Conservation (phyloP, 2,888 invertebrate species). For the Chymomyza fuscimana region DNA sequence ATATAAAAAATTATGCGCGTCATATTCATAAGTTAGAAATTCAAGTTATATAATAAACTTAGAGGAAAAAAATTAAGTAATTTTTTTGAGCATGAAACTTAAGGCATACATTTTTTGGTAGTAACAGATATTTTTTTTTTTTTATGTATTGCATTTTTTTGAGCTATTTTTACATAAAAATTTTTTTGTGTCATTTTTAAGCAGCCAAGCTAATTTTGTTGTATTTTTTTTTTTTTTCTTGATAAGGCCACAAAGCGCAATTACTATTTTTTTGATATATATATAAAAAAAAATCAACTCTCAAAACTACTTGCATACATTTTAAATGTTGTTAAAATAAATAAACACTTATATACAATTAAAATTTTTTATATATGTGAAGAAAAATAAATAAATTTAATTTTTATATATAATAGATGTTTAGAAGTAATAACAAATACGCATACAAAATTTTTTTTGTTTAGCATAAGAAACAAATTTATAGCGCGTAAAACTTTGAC, state of each 20-base stretch:
- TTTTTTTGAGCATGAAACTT: slow-evolving; percentile 4
- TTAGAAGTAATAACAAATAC: not conserved
- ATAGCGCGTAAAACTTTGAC: not conserved
- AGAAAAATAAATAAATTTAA: slow-evolving; percentile 31
- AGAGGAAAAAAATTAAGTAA: not conserved
- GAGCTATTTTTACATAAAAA: slow-evolving; percentile 6
- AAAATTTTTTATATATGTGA: not conserved
- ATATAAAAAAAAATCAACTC: slow-evolving; percentile 17
- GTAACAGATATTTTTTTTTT: not conserved
- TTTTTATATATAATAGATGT: slow-evolving; percentile 32
- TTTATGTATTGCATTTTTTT: not conserved
- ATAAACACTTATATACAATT: slow-evolving; percentile 20
- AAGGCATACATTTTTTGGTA: not conserved
- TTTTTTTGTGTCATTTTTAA: slow-evolving; percentile 57
- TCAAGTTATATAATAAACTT: not conserved
- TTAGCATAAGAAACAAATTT: slow-evolving; percentile 54
- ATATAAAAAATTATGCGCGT: slow-evolving; percentile 12
- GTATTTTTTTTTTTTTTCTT: slow-evolving; percentile 12
- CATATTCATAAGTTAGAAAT: slow-evolving; percentile 17
- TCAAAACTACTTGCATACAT: slow-evolving; percentile 62
- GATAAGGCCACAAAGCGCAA: slow-evolving; percentile 11
- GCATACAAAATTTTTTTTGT: slow-evolving; percentile 56
- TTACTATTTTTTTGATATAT: slow-evolving; percentile 35
- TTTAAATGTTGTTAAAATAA: slow-evolving; percentile 66
- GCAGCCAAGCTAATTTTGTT: slow-evolving; percentile 71